Percentiles rank a stretch among this genome's conserved stretches.
Evolutionary conservation across 1,140 invertebrate genomes (phyloP).

Genomic region (Drosophila cardini): DNA sequence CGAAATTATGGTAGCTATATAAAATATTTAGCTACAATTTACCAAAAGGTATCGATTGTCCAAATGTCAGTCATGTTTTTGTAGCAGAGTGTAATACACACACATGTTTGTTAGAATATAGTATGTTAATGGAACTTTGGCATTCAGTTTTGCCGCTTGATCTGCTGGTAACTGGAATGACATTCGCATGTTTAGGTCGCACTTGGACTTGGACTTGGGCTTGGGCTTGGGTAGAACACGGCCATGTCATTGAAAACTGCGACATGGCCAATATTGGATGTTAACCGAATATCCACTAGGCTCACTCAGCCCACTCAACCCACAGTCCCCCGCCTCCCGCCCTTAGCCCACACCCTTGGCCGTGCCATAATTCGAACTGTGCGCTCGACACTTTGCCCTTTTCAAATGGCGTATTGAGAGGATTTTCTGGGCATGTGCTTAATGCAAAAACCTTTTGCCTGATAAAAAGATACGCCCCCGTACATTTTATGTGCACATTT

Average conservation of each 20-base stretch:
- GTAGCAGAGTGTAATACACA: slow-evolving; percentile 8
- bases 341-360: neutral
- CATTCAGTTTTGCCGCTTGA: slow-evolving; percentile 18
- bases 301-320: too few species aligned
- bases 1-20: too few species aligned
- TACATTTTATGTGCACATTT: slow-evolving; percentile 57
- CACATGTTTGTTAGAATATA: neutral
- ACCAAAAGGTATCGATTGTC: too few species aligned
- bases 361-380: neutral
- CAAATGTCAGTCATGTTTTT: too few species aligned
- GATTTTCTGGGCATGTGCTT: slow-evolving; percentile 40
- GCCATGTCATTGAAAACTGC: slow-evolving; percentile 24
- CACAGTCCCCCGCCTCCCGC: too few species aligned
- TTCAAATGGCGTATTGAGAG: slow-evolving; percentile 31
- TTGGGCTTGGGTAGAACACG: slow-evolving; percentile 15
- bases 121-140: slow-evolving; percentile 15
- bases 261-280: slow-evolving; percentile 41
- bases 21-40: too few species aligned
- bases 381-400: slow-evolving; percentile 27
- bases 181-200: neutral
- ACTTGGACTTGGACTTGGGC: slow-evolving; percentile 11
- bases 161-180: slow-evolving; percentile 1
- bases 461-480: slow-evolving; percentile 38
- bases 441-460: slow-evolving; percentile 50
- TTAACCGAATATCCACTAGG: slow-evolving; percentile 11